These are phyloP conservation scores for Trogon melanurus DNA, from an alignment of 2,113 vertebrate species.

Conservation along the genomic window DNA sequence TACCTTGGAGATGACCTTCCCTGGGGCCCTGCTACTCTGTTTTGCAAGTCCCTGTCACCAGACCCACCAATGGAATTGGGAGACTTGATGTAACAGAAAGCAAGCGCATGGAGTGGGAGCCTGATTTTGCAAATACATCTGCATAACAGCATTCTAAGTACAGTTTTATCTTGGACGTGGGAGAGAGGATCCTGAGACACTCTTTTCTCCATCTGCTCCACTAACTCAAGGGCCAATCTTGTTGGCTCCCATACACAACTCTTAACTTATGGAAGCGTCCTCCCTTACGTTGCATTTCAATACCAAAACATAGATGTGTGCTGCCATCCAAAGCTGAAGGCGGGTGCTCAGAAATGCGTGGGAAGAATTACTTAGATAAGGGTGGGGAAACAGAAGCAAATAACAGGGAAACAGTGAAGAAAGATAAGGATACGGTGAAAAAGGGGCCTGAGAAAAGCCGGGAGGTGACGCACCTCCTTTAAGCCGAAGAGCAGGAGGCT, in stretches of 20 bases:
- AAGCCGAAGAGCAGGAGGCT: neutral
- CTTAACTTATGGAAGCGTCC: neutral
- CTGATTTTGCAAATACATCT: neutral
- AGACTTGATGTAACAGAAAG: neutral
- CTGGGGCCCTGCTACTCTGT: neutral
- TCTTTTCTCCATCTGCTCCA: neutral
- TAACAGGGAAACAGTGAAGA: neutral
- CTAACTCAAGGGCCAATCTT: neutral
- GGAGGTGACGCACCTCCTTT: neutral
- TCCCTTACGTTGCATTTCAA: accelerated
- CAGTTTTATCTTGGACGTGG: neutral
- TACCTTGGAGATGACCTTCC: neutral
- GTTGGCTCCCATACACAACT: neutral
- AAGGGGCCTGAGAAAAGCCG: neutral
- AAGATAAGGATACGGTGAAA: neutral
- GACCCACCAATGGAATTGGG: neutral
- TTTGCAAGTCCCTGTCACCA: neutral
- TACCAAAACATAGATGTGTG: neutral
- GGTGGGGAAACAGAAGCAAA: neutral
- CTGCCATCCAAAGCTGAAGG: neutral
- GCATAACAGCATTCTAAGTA: neutral
- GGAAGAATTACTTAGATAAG: neutral
- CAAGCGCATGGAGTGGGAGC: neutral
- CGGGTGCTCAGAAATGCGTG: neutral
- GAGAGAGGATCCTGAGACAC: neutral